phyloP scores from a whole-genome alignment of 2,797 vertebrate species.

The Girardinus metallicus region DNA sequence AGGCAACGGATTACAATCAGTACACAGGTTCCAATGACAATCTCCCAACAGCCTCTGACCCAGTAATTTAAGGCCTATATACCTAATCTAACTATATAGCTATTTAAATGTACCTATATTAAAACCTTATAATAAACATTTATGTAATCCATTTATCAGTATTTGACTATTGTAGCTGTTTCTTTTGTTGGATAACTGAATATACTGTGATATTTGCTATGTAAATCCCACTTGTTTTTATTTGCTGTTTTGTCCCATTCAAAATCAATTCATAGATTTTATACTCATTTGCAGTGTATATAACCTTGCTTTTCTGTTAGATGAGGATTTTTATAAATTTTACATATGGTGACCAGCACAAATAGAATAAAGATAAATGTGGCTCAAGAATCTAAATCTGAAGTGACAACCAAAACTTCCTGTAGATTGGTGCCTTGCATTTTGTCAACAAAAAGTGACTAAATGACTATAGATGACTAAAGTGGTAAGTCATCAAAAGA shows the following conservation, averaged over 20 bases:
- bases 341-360: background rate
- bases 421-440: background rate
- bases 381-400: background rate
- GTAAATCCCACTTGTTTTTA: slow-evolving; percentile 35
- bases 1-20: slow-evolving; percentile 86
- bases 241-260: background rate
- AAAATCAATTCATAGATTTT: background rate
- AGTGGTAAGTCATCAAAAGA: background rate
- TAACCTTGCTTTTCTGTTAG: background rate
- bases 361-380: background rate
- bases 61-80: slow-evolving; percentile 52
- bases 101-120: background rate
- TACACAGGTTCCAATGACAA: slow-evolving; percentile 87
- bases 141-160: background rate
- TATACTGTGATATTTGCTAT: slow-evolving; percentile 41
- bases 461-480: too few species aligned
- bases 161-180: background rate
- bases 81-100: background rate
- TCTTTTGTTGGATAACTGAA: background rate
- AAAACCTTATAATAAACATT: background rate
- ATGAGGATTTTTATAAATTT: background rate
- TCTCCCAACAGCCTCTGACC: slow-evolving; percentile 77
- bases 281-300: background rate
- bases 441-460: background rate
- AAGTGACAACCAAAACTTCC: background rate